Conservation (phyloP, 53 echinoderm and acorn worm species). For the Astropecten irregularis region DNA sequence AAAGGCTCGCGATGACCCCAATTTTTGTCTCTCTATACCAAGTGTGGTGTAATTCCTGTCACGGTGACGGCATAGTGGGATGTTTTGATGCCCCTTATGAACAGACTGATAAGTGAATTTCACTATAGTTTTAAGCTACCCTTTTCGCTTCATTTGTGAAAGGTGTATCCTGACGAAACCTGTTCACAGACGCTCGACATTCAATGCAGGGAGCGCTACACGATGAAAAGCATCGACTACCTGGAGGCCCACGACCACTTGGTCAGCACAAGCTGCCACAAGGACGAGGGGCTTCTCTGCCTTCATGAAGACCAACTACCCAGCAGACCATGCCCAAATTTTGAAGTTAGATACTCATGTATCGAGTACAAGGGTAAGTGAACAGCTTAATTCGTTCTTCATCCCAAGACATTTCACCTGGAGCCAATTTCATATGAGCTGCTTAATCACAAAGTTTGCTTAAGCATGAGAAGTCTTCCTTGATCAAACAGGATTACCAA, state of each 20-base stretch:
- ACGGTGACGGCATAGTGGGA: too few relatives aligned
- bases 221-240: background rate
- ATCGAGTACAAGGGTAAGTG: background rate
- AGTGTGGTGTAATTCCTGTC: too few relatives aligned
- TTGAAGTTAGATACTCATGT: conserved; percentile 7
- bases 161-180: background rate
- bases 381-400: too few relatives aligned
- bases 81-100: too few relatives aligned
- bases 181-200: background rate
- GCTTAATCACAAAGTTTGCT: too few relatives aligned
- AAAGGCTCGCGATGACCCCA: too few relatives aligned
- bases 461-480: too few relatives aligned
- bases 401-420: too few relatives aligned
- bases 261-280: background rate
- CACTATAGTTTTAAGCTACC: background rate
- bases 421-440: too few relatives aligned
- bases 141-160: background rate
- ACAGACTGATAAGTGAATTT: background rate
- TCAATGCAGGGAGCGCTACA: conserved; percentile 26
- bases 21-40: too few relatives aligned
- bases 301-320: background rate
- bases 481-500: too few relatives aligned
- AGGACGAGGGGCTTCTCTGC: conserved; percentile 6
- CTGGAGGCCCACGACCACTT: background rate
- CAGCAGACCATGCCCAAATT: conserved; percentile 8